Conservation (phyloP, 1,140 invertebrate genomes). For the Elymnias hypermnestra region DNA sequence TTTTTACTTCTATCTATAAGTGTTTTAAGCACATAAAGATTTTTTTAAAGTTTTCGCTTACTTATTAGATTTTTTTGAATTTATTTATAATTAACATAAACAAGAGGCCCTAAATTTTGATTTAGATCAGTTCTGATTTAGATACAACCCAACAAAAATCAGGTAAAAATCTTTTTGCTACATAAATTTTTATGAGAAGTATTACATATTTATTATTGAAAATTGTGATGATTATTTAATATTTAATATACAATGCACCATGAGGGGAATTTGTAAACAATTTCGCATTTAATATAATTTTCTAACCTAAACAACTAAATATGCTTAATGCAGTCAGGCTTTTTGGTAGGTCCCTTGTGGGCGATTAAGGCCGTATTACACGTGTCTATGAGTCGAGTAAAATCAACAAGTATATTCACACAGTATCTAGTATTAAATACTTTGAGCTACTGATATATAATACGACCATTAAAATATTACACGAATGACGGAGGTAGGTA, state of each 20-base stretch:
- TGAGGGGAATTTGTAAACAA: slow-evolving; percentile 34
- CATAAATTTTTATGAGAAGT: slow-evolving; percentile 21
- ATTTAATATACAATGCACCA: slow-evolving; percentile 47
- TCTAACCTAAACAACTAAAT: slow-evolving; percentile 43
- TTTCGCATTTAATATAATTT: slow-evolving; percentile 32
- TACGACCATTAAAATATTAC: slow-evolving; percentile 26
- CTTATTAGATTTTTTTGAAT: no score
- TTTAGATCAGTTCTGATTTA: no score
- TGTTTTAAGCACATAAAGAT: no score
- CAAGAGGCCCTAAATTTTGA: no score
- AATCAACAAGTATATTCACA: background rate
- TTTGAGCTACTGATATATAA: background rate
- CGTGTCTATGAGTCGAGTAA: background rate
- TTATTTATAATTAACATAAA: no score
- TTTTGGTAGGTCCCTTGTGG: slow-evolving; percentile 59
- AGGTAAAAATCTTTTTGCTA: no score
- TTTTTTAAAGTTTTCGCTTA: no score
- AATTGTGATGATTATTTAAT: slow-evolving; percentile 26
- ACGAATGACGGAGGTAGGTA: slow-evolving; percentile 60
- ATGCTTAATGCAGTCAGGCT: slow-evolving; percentile 55
- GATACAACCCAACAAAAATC: no score
- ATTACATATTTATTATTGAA: slow-evolving; percentile 22
- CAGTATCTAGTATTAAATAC: background rate
- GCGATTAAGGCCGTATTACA: slow-evolving; percentile 26
- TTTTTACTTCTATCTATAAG: no score